Base-by-base conservation (phyloP, 2,113 vertebrate genomes). In the Xyrauchen texanus region DNA sequence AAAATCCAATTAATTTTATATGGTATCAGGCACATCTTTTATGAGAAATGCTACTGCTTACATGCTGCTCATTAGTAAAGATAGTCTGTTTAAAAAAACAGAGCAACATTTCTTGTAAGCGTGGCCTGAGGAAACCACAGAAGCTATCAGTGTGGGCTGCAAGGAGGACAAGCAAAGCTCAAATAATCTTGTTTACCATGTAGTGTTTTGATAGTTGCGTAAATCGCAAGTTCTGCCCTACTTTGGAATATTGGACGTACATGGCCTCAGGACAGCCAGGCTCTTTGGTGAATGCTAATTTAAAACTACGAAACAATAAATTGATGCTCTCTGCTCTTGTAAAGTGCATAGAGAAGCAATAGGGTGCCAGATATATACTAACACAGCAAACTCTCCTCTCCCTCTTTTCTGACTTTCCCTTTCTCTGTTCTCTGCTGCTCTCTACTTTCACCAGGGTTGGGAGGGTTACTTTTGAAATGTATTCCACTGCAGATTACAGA, bases 241-340 rank as follows among this genome's bases (percentile, higher is more conserved):
- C 34, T 16, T 45, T 16, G 9, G 16, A 66, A 53, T 44, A 58
- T n/a, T 73, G 76, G 69, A 77, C 15, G 12, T 12, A 72, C 45
- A 81, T 79, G 72, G 65, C 64, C 46, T 71, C n/a, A 82, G 77
- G 74, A 82, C 76, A 45, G 64, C 49, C 58, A 13, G 51, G 58
- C 46, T 65, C 68, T 80, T 71, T 8, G 51, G 49, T 79, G 76
- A 83, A 63, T 75, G 77, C 77, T 81, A 80, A 86, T 84, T 79
- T 80, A 86, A 74, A 84, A 74, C 72, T 47, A 65, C 65, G 73
- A 78, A 71, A 60, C 70, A 67, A 78, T 78, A 75, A 65, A 79
- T 62, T 64, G 58, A 67, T 13, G 63, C 66, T 77, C 68, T 76
- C 15, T 65, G 61, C 65, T 55, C 49, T 13, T 63, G 42, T 69